Evolutionary conservation across 2,113 vertebrate species (phyloP).

Genomic region (Ceyx melanurus): DNA sequence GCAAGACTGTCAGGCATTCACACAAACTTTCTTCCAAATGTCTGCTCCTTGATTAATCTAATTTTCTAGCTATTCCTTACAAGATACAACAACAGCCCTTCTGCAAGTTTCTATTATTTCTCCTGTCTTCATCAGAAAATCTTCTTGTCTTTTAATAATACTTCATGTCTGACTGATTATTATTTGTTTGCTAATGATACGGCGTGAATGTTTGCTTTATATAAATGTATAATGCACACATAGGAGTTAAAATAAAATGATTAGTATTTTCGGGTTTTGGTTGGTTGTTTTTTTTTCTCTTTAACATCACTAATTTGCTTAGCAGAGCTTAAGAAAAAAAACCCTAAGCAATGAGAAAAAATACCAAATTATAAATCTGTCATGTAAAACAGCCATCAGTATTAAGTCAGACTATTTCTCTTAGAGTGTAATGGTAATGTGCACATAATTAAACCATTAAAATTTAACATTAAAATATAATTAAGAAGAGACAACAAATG

Average conservation of each 20-base stretch:
- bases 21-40: conserved; percentile 99
- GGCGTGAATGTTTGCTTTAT: conserved; percentile 73
- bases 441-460: conserved; percentile 50
- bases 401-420: conserved; percentile 21
- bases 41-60: conserved; percentile 99
- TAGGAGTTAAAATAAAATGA: conserved; percentile 50
- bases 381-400: conserved; percentile 13
- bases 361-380: conserved; percentile 16
- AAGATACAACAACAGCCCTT: conserved; percentile 95
- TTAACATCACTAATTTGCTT: conserved; percentile 41
- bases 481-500: conserved; percentile 35
- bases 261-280: conserved; percentile 17
- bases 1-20: conserved; percentile 99
- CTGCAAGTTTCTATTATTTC: conserved; percentile 99
- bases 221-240: conserved; percentile 55
- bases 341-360: neutral
- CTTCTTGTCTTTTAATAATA: conserved; percentile 78
- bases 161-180: conserved; percentile 81
- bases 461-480: conserved; percentile 33
- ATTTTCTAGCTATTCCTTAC: conserved; percentile 99
- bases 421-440: conserved; percentile 6
- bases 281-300: conserved; percentile 27
- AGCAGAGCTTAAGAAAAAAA: conserved; percentile 26
- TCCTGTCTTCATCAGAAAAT: conserved; percentile 93
- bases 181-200: conserved; percentile 84